phyloP scores from a whole-genome alignment of 2,888 invertebrate genomes.

The Koerneria pararmatus region DNA sequence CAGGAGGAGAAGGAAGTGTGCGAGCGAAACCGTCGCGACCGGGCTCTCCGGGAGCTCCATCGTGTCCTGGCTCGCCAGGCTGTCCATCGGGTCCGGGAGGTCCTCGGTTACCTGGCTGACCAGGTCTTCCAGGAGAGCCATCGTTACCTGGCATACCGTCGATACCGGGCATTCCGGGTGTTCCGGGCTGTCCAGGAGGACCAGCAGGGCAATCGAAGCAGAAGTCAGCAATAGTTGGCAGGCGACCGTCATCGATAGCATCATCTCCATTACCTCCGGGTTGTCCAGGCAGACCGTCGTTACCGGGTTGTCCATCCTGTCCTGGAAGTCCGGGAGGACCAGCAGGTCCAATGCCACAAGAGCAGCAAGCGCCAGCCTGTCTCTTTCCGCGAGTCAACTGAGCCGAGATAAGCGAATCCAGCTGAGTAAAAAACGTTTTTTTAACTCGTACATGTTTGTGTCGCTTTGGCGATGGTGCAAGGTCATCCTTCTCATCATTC shows the following conservation, averaged over 20 bases:
- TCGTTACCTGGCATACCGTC: conserved; percentile 20
- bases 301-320: conserved; percentile 23
- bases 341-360: conserved; percentile 21
- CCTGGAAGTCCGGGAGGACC: conserved; percentile 22
- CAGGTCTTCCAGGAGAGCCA: conserved; percentile 18
- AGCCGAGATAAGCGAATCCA: conserved; percentile 23
- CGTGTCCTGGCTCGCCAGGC: conserved; percentile 24
- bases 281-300: conserved; percentile 23
- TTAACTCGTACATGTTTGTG: too few species aligned
- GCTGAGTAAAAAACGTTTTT: too few species aligned
- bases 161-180: conserved; percentile 19
- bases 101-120: conserved; percentile 20
- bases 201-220: conserved; percentile 25
- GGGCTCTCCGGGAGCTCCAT: conserved; percentile 21
- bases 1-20: conserved; percentile 22
- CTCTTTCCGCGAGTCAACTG: conserved; percentile 22
- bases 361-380: conserved; percentile 24
- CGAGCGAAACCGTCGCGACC: conserved; percentile 20
- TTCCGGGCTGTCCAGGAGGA: conserved; percentile 16
- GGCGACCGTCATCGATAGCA: conserved; percentile 12
- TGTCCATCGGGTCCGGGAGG: conserved; percentile 22
- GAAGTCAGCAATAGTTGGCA: conserved; percentile 19
- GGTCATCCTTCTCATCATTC: too few species aligned
- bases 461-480: too few species aligned
- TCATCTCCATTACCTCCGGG: conserved; percentile 22